Evolutionary conservation across 2,797 vertebrate species (phyloP), one percentile per base, ranked within the genome.

Genomic region (Channa striata): DNA sequence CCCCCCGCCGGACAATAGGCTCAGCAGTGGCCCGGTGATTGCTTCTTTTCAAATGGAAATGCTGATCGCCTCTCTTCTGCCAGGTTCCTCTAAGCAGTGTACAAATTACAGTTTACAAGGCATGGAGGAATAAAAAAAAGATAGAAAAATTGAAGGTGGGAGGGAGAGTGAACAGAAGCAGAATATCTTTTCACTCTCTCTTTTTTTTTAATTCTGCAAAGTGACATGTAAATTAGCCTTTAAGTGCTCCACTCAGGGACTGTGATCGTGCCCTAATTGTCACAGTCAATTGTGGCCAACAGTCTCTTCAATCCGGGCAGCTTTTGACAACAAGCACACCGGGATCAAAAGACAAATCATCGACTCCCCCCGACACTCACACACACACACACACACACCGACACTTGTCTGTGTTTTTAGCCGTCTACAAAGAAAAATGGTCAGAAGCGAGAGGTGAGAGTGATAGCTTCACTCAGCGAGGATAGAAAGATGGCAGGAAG

Each of bases 11-110:
- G 97, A 98, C 97, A 99, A 98, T 97, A 96, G 96, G 94, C 96
- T 96, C 96, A 97, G 96, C 96, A 93, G 96, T 96, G 93, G 96
- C 95, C 95, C 95, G 95, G 95, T 98, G 97, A 99, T 98, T 98
- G 97, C 96, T 94, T 97, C 97, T 94, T 98, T 99, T 99, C 97
- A 98, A 95, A 99, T 99, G 97, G 96, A 97, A 99, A 99, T 99
- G 94, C 93, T 86, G 89, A 95, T 94, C 95, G 95, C 89, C 85
- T 87, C 92, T 91, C 91, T 92, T 96, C 95, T 96, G 95, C 95
- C 96, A 95, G 95, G 93, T 96, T 96, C 95, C 95, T 88, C 95
- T 90, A 95, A 96, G 95, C 93, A 93, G 94, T 95, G 94, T 94
- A 96, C 96, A 98, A 98, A 98, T 98, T 98, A 97, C 96, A 96